phyloP scores from a whole-genome alignment of 2,888 invertebrate genomes.

The Cephus spinipes region DNA sequence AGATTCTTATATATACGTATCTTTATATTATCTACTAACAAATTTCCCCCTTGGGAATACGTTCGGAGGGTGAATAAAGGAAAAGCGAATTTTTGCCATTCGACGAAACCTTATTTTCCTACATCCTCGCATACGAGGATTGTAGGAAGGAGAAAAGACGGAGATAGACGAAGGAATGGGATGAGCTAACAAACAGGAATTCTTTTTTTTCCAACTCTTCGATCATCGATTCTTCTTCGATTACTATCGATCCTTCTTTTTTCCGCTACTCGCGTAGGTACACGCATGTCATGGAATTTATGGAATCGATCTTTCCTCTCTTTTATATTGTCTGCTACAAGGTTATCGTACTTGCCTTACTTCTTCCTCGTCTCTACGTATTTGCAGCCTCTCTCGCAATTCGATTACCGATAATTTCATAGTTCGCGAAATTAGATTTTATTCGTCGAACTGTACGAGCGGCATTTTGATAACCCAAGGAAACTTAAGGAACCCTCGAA shows the following conservation, averaged over 20 bases:
- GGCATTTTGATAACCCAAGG: neutral
- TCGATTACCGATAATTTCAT: neutral
- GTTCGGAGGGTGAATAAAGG: neutral
- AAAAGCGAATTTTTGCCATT: neutral
- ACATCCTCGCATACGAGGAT: neutral
- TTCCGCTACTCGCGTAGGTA: neutral
- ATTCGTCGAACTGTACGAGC: neutral
- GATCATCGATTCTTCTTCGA: neutral
- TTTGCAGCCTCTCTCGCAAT: neutral
- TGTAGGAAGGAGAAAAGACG: neutral
- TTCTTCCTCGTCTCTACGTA: neutral
- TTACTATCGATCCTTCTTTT: neutral
- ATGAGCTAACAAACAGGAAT: neutral
- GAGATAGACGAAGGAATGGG: neutral
- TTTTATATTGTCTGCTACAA: neutral
- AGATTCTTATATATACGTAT: neutral
- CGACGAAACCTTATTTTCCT: neutral
- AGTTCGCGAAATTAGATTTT: neutral
- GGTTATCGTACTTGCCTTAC: neutral
- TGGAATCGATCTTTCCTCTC: neutral
- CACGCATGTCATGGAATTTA: neutral
- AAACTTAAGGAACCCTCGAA: neutral
- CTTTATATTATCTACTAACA: neutral
- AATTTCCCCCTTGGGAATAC: neutral
- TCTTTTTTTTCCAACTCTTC: neutral